Percentiles rank a stretch among this genome's conserved stretches.
These are phyloP conservation scores for Mizuhopecten yessoensis DNA, from an alignment of 1,140 invertebrate genomes.

Conservation along the genomic window DNA sequence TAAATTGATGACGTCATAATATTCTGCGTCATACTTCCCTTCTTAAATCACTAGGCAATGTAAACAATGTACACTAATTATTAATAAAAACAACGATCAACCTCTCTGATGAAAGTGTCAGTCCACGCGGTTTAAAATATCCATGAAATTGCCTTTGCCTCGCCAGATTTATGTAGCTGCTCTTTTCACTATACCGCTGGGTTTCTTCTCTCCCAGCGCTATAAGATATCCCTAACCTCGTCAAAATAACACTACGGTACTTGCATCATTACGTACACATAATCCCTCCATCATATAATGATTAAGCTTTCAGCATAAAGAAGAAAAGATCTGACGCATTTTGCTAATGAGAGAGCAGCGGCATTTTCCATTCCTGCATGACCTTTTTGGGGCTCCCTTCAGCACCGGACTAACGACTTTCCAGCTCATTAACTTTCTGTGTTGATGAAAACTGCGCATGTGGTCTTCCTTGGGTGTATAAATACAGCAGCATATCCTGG, in stretches of 20 bases:
- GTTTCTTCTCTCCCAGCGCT: no score
- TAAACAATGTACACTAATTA: no score
- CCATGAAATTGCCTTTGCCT: not conserved
- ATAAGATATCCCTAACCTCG: not conserved
- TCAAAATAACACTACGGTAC: not conserved
- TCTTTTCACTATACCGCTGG: not conserved
- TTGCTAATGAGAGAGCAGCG: not conserved
- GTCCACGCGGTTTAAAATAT: not conserved
- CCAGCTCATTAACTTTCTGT: not conserved
- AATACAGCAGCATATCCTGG: no score
- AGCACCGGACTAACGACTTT: not conserved
- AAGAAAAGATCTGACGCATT: no score
- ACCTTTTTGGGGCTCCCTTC: not conserved
- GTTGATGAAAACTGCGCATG: not conserved
- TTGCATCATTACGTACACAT: not conserved
- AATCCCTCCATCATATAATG: not conserved
- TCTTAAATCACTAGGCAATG: no score
- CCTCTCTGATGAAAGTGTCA: not conserved
- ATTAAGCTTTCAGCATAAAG: not conserved
- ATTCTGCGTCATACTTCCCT: no score
- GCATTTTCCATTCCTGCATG: not conserved
- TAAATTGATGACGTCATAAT: no score
- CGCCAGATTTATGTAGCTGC: not conserved
- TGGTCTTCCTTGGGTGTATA: not conserved
- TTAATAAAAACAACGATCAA: no score